Conservation (phyloP, 2,113 vertebrate species). For the Tupaia tana region DNA sequence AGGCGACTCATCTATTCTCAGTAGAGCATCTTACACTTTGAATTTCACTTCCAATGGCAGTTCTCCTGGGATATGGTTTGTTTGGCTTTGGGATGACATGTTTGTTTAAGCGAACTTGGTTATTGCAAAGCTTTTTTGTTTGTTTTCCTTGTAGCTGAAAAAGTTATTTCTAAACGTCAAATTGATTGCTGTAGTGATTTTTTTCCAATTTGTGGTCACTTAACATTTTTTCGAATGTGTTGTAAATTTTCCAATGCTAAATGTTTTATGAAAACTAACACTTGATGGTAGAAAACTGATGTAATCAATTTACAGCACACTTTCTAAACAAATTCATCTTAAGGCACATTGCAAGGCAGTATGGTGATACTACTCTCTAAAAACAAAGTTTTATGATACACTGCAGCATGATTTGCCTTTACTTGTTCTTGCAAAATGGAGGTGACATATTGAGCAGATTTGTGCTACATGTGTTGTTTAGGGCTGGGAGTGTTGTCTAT, state of each 20-base stretch:
- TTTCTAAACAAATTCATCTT: background rate
- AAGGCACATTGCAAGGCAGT: background rate
- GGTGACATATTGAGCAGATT: background rate
- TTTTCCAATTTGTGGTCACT: background rate
- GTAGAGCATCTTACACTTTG: constrained; percentile 50
- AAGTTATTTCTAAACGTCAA: constrained; percentile 54
- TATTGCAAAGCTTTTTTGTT: background rate
- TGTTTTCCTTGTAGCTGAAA: constrained; percentile 5
- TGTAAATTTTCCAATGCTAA: background rate
- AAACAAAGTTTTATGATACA: background rate
- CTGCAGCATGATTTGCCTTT: background rate
- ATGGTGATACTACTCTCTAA: background rate
- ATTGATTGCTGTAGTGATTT: background rate
- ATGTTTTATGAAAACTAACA: constrained; percentile 15
- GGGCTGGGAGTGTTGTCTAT: background rate
- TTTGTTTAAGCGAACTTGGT: constrained; percentile 53
- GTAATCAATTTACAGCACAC: background rate
- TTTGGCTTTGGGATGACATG: constrained; percentile 65
- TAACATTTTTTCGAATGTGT: background rate
- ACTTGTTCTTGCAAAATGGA: constrained; percentile 38
- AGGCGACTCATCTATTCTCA: background rate
- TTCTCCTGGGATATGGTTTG: constrained; percentile 49
- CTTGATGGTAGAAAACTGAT: constrained; percentile 39
- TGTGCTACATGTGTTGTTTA: background rate
- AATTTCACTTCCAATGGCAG: background rate